Base-by-base conservation (phyloP, 2,888 invertebrate species). In the Acrocera orbiculus region DNA sequence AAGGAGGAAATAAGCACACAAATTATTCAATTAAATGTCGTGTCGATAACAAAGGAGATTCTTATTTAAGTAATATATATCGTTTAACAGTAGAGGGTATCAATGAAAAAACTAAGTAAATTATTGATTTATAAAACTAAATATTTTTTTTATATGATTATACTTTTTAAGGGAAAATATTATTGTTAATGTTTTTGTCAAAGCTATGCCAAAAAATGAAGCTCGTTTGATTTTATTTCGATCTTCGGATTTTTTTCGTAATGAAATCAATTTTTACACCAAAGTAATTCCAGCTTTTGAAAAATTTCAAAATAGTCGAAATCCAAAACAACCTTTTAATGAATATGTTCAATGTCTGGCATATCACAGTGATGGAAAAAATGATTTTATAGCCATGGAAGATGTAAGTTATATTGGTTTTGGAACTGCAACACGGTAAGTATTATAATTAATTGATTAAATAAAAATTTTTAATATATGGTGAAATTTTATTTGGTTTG, bases 231-330 rank as follows among this genome's bases (percentile, higher is more conserved):
- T 72, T 17, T 70, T 78, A 0, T 79, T 67, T 44, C 63, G 71
- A 36, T 73, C 71, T 24, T 48, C 61, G 4, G 75, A 73, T 30
- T 79, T 78, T 50, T 80, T 79, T 46, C 59, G 61, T 39, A 79
- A 78, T 47, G 79, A 80, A 55, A 72, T 73, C 1, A 56, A 60
- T 32, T 78, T 79, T 50, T 80, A 79, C 51, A 56, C 45, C 0
- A 53, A 52, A 30, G 46, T 59, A 4, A 37, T 60, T 2, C 56
- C 58, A 3, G 51, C 50, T 2, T 46, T 54, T 28, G 54, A 56
- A 27, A 43, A 44, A 5, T 60, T 59, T 30, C 60, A 59, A 35
- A 32, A 40, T 1, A 39, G 42, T 4, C 47, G 45, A 2, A 37
- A 48, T 10, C 47, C 52, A 0, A 46, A 48, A n/a, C 61, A 67